Percentiles rank a stretch among this genome's conserved stretches.
phyloP scores from a whole-genome alignment of 1,140 invertebrate genomes.

The Ephestia elutella region DNA sequence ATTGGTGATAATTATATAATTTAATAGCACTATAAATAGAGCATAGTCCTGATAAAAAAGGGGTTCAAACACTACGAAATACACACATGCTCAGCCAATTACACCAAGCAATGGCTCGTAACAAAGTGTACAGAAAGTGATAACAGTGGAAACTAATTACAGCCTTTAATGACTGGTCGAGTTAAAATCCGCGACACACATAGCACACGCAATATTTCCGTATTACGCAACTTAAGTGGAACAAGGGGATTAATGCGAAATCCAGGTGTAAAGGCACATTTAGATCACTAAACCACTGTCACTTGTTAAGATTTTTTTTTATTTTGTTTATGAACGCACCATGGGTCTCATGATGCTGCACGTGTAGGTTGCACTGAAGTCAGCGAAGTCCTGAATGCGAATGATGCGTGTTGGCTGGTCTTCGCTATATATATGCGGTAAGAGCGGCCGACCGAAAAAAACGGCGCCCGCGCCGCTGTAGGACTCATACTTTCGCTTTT shows the following conservation, averaged over 20 bases:
- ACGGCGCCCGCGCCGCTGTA: constrained; percentile 46
- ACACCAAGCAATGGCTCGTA: not conserved
- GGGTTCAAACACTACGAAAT: too few relatives aligned
- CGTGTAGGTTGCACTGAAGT: constrained; percentile 73
- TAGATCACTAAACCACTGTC: constrained; percentile 26
- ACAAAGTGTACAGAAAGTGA: not conserved
- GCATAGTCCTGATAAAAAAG: too few relatives aligned
- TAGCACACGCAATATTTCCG: constrained; percentile 38
- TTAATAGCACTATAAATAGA: too few relatives aligned
- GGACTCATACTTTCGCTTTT: constrained; percentile 74
- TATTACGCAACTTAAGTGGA: constrained; percentile 38
- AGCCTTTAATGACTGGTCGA: constrained; percentile 29
- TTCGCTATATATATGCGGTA: constrained; percentile 70
- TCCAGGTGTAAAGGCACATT: constrained; percentile 33
- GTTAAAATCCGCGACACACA: constrained; percentile 23
- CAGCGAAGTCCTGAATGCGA: constrained; percentile 73
- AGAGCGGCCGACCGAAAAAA: constrained; percentile 66
- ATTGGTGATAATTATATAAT: too few relatives aligned
- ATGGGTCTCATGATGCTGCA: constrained; percentile 73
- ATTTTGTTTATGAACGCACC: constrained; percentile 62
- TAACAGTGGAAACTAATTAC: constrained; percentile 19
- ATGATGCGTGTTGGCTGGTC: constrained; percentile 64
- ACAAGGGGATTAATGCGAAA: constrained; percentile 28
- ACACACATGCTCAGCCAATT: too few relatives aligned
- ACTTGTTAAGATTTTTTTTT: constrained; percentile 22